Conservation (phyloP, 2,888 invertebrate species). For the Pseudoips prasinana region DNA sequence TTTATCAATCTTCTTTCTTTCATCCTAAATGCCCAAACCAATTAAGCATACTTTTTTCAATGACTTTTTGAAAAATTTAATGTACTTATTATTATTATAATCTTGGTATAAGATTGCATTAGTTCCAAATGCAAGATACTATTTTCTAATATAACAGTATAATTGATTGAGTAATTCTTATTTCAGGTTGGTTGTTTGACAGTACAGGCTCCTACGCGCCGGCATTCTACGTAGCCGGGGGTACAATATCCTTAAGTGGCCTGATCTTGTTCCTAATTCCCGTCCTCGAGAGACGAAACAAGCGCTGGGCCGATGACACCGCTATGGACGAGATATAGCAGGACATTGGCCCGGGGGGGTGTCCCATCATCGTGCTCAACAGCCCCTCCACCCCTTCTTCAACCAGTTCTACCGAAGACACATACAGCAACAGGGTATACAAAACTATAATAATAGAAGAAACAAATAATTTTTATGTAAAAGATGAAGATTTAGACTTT, state of each 20-base stretch:
- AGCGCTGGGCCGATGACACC: conserved; percentile 50
- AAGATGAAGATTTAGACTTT: conserved; percentile 49
- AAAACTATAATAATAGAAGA: conserved; percentile 63
- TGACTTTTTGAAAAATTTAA: too few relatives aligned
- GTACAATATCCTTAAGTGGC: conserved; percentile 92
- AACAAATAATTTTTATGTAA: conserved; percentile 48
- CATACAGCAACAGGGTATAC: conserved; percentile 74
- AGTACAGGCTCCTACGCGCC: conserved; percentile 89
- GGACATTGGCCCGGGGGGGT: conserved; percentile 38
- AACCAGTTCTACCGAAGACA: conserved; percentile 53
- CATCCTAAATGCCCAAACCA: too few relatives aligned
- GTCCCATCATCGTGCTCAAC: conserved; percentile 66
- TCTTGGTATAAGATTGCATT: too few relatives aligned
- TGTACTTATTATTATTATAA: too few relatives aligned
- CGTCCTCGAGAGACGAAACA: conserved; percentile 79
- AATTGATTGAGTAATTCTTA: too few relatives aligned
- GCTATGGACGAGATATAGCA: conserved; percentile 71
- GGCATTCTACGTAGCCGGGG: conserved; percentile 94
- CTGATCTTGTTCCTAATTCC: conserved; percentile 93
- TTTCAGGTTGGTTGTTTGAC: conserved; percentile 91
- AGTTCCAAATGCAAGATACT: too few relatives aligned
- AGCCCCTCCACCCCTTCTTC: conserved; percentile 71
- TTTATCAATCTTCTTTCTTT: too few relatives aligned
- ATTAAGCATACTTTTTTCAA: too few relatives aligned
- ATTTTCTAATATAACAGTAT: too few relatives aligned